Evolutionary conservation across 2,888 invertebrate genomes (phyloP), one percentile per base, ranked within the genome.

Genomic region (Melanchra persicariae): DNA sequence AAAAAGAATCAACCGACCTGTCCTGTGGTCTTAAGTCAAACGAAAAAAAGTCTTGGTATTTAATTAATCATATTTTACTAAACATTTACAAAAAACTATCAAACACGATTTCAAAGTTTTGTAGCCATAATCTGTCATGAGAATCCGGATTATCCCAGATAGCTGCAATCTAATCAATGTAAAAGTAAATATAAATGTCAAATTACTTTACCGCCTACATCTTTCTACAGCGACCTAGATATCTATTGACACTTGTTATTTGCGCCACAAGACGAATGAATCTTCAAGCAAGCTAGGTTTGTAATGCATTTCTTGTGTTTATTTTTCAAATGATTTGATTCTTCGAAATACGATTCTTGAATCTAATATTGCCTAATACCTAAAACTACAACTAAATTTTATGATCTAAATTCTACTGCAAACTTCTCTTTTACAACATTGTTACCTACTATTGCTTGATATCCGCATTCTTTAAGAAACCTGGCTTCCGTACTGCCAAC

Each of bases 191-290:
- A 7, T 1, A 19, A 51, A 1, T 43, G 17, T 10, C 15, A 26
- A 15, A 6, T 70, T 40, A 57, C 22, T 72, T 24, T 51, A 40
- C 0, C 60, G 8, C 60, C 45, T 40, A 60, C 54, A 15, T 24
- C 7, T 73, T 26, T 40, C 37, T 54, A 51, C 34, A n/a, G 26
- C 1, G 17, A 51, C 43, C 65, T 26, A 49, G 43, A 51, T 75
- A 8, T 26, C 43, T 45, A 40, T 51, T 72, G 22, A 22, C 26
- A 57, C 26, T 57, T 64, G 43, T 34, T 34, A 75, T 58, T 75
- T 72, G 19, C 66, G 22, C 10, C 40, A 74, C 26, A 57, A 75
- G 22, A 75, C 26, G 26, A 57, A 65, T 34, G 8, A 40, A 43
- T 60, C 43, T 60, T 66, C 40, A 34, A 7, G 12, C 6, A 30